Conservation (phyloP, 1,140 invertebrate genomes). For the Rhagoletis zephyria region DNA sequence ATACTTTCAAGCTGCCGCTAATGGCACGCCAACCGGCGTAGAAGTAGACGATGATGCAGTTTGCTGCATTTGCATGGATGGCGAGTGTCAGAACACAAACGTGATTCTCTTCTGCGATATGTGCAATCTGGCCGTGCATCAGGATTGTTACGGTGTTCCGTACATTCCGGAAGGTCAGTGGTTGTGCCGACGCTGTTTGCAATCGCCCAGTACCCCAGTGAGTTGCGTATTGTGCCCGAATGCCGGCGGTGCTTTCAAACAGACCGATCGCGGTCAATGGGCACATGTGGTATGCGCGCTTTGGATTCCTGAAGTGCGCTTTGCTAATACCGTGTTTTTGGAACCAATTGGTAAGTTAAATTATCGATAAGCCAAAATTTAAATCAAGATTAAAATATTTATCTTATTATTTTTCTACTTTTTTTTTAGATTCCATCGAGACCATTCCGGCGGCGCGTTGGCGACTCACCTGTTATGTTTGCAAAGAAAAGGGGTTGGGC, state of each 20-base stretch:
- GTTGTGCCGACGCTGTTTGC: slow-evolving; percentile 94
- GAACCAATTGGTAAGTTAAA: slow-evolving; percentile 85
- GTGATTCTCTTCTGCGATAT: slow-evolving; percentile 96
- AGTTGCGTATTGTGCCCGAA: slow-evolving; percentile 98
- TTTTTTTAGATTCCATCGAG: slow-evolving; percentile 86
- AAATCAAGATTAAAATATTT: neutral
- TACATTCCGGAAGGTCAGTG: slow-evolving; percentile 99
- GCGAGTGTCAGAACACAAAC: slow-evolving; percentile 83
- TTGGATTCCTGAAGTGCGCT: slow-evolving; percentile 98
- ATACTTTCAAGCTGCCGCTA: slow-evolving; percentile 81
- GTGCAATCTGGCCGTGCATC: slow-evolving; percentile 98
- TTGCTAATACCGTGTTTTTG: slow-evolving; percentile 96
- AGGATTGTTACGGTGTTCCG: slow-evolving; percentile 98
- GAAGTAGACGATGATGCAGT: slow-evolving; percentile 97
- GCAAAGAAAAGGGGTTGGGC: slow-evolving; percentile 92
- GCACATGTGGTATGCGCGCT: slow-evolving; percentile 98
- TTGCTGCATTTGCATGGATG: slow-evolving; percentile 95
- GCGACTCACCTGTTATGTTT: slow-evolving; percentile 96
- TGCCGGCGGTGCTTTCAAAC: slow-evolving; percentile 98
- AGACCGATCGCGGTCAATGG: slow-evolving; percentile 96
- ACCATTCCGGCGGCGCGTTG: slow-evolving; percentile 95
- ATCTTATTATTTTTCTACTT: neutral
- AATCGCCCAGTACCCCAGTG: slow-evolving; percentile 94
- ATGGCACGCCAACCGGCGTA: slow-evolving; percentile 79
- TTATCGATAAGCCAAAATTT: neutral